Evolutionary conservation across 2,113 vertebrate species (phyloP), one percentile per base, ranked within the genome.

Genomic region (Labrus mixtus): DNA sequence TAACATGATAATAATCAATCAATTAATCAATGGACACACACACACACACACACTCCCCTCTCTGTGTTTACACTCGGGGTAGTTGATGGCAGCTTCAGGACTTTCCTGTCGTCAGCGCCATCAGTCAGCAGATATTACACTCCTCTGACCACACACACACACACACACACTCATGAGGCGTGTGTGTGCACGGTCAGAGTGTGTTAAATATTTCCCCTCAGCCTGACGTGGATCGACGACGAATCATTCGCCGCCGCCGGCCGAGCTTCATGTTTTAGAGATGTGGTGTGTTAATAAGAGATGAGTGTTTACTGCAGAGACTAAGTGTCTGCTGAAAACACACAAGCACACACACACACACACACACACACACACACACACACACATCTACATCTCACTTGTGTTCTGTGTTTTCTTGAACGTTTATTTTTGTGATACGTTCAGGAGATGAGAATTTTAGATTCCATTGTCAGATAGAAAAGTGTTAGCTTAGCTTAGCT

Each of bases 51-150:
- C 60, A 51, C 43, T 0, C n/a, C 3, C 22, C 58, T 8, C 45
- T 57, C 6, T 69, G 50, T 86, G 82, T 89, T 90, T 88, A 90
- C 78, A 83, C 79, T 67, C n/a, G 8, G 62, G 75, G 78, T 83
- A 84, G 83, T 87, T 85, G 78, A 90, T 85, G 71, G 75, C 73
- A 66, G 82, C 89, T 85, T 61, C 78, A 79, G 62, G 89, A 85
- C 82, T 78, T 90, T 82, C 63, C 63, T 89, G 87, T 89, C 89
- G 1, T 81, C 86, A 67, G 66, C 46, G 4, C 64, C 82, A 90
- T 89, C 87, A 81, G 59, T 90, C 87, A 84, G 85, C 59, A 76
- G 80, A 89, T 89, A 89, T 89, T 85, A 85, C 82, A 76, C 73
- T 77, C 13, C 61, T 60, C 73, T 55, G 58, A 63, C 78, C 85